A percentile compares a stretch with the other conserved stretches of the same genome.
Evolutionary conservation across 2,888 invertebrate species (phyloP).

Genomic region (Ceriagrion tenellum): DNA sequence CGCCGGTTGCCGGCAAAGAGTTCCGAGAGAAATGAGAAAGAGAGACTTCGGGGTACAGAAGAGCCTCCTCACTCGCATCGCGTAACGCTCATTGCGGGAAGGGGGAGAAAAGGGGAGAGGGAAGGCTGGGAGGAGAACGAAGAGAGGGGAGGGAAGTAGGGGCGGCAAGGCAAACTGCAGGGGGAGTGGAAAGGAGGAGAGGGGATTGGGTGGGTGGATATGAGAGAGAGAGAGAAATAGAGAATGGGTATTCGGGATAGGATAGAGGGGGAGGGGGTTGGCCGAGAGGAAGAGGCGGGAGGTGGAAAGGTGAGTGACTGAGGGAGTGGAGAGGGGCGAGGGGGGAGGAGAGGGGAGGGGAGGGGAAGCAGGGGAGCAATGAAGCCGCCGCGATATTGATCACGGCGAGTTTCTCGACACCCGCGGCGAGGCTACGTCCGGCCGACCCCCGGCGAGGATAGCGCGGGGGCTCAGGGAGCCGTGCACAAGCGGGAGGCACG

Average conservation of each 20-base stretch:
- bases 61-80: slow-evolving; percentile 46
- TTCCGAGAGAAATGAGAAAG: not conserved
- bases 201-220: slow-evolving; percentile 68
- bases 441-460: slow-evolving; percentile 70
- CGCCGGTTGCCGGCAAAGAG: slow-evolving; percentile 50
- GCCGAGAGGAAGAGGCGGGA: slow-evolving; percentile 73
- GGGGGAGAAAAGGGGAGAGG: slow-evolving; percentile 51
- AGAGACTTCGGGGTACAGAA: slow-evolving; percentile 56
- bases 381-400: slow-evolving; percentile 75
- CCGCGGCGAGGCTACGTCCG: slow-evolving; percentile 70
- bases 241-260: not conserved
- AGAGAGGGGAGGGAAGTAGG: slow-evolving; percentile 24
- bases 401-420: slow-evolving; percentile 74
- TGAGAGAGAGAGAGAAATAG: too few relatives aligned
- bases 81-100: slow-evolving; percentile 64
- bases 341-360: slow-evolving; percentile 36
- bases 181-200: slow-evolving; percentile 20
- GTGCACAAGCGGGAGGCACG: slow-evolving; percentile 65
- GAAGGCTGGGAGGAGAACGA: not conserved
- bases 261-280: slow-evolving; percentile 70
- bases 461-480: slow-evolving; percentile 68
- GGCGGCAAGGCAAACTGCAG: slow-evolving; percentile 38
- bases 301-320: slow-evolving; percentile 12
- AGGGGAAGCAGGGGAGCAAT: slow-evolving; percentile 74
- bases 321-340: slow-evolving; percentile 25